Evolutionary conservation across 2,888 invertebrate genomes (phyloP), one percentile per base, ranked within the genome.

Genomic region (Dicycla oo): DNA sequence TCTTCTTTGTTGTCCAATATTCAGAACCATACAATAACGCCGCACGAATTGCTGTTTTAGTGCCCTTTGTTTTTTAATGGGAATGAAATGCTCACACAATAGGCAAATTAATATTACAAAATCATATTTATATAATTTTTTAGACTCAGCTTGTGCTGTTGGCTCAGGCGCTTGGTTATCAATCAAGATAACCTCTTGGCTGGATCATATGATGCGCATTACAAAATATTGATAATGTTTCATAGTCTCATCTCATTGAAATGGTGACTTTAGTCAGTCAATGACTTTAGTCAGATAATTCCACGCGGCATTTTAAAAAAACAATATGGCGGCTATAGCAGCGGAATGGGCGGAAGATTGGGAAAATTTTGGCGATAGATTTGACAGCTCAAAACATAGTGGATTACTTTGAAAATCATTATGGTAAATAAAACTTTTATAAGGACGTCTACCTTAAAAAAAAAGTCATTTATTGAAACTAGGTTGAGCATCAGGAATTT

Each of bases 151-250:
- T 69, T 49, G 11, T 30, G 13, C 47, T 30, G 47, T 61, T 75
- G 38, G 49, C 66, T 60, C 30, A 71, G 68, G 81, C 77, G 64
- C 56, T 81, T 23, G 5, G 3, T 71, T 79, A 79, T 79, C 79
- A 49, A 2, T 2, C 1, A 0, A 6, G 79, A 79, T 79, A 79
- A 76, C 61, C 69, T 40, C 8, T 65, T 66, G 54, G 34, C 73
- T 43, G 23, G 18, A 65, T 61, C 70, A 76, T 71, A 79, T 26
- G 75, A 73, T 67, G n/a, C 51, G 45, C 56, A 61, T 78, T 80
- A 85, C 86, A 80, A 85, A 83, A 86, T 82, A 76, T 68, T 54
- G 60, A 79, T 78, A 67, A 34, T 60, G 13, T 60, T 62, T 56
- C 34, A 45, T 53, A 26, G 58, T 64, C 56, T 67, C 81, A 51